Conservation (phyloP, 2,797 vertebrate genomes). For the Acipenser oxyrinchus region DNA sequence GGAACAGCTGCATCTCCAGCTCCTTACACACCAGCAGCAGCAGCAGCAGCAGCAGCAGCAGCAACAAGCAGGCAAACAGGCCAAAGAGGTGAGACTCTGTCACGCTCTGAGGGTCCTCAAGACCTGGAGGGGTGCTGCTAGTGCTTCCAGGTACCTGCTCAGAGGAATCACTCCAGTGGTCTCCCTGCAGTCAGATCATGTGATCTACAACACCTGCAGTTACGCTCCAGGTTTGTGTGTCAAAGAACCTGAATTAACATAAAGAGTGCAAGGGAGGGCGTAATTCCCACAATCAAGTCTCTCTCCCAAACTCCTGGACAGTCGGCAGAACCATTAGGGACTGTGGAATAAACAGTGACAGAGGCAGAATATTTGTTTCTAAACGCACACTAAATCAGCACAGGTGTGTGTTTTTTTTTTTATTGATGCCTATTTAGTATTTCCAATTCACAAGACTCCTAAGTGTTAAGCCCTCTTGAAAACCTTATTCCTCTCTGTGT, state of each 20-base stretch:
- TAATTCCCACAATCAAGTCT: neutral
- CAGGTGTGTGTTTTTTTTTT: slow-evolving; percentile 25
- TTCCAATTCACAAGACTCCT: slow-evolving; percentile 51
- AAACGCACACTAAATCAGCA: slow-evolving; percentile 30
- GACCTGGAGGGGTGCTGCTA: too few species aligned
- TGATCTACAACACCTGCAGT: too few species aligned
- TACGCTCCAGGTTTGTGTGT: neutral
- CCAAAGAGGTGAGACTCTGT: slow-evolving; percentile 83
- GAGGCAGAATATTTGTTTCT: slow-evolving; percentile 34
- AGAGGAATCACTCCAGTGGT: too few species aligned
- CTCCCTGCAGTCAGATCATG: too few species aligned
- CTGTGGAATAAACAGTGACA: neutral
- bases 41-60: slow-evolving; percentile 55
- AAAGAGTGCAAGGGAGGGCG: neutral
- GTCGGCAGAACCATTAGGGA: neutral
- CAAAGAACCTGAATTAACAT: neutral
- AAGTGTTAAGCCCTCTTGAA: slow-evolving; percentile 47
- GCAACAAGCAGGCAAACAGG: slow-evolving; percentile 69
- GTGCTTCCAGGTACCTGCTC: too few species aligned
- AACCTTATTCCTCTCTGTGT: slow-evolving; percentile 41
- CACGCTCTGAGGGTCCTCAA: too few species aligned
- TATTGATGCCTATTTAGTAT: slow-evolving; percentile 41
- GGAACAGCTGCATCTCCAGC: slow-evolving; percentile 94
- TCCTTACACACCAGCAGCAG: slow-evolving; percentile 86
- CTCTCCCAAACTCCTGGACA: neutral